Base-by-base conservation (phyloP, 2,797 vertebrate genomes). In the Chelmon rostratus region DNA sequence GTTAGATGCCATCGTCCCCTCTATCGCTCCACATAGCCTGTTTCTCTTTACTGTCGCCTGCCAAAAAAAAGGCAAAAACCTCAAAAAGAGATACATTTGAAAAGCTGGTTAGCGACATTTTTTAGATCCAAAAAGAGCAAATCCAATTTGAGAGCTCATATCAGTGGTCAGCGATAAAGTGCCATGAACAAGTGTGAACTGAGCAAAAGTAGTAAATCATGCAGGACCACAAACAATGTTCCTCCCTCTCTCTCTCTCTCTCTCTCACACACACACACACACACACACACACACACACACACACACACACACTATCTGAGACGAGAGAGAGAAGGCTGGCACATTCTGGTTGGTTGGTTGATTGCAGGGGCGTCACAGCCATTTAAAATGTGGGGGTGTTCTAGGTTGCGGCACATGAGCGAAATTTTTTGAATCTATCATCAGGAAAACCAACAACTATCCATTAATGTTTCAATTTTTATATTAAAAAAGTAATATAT, bases 131-230 rank as follows among this genome's bases (percentile, higher is more conserved):
- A 18, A 40, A 8, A 35, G 3, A 54, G 3, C 37, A 18, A 54
- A n/a, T 31, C 37, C 18, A 11, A 7, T 5, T 21, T 52, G 23
- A 63, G 33, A 73, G 75, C 33, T 9, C 16, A 44, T 28, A 37
- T 50, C 46, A 56, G 44, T 12, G 10, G 13, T 38, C 18, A n/a
- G 37, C 65, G 10, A 3, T 54, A 44, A 25, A 74, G 18, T 62
- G 19, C 61, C 31, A 42, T 15, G 46, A 68, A 12, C 57, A 58
- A 50, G 53, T 66, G 54, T 44, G 15, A 16, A 18, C 13, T 56
- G 62, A 23, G 4, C 19, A 68, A 58, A 68, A 13, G 25, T 44
- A 40, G 65, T 65, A 53, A 53, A 69, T 69, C 15, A 47, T 33
- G 59, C 62, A 18, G 11, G 35, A 50, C n/a, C 11, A 19, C 12